Base-by-base conservation (phyloP, 2,113 vertebrate genomes). In the Halichoerus grypus region DNA sequence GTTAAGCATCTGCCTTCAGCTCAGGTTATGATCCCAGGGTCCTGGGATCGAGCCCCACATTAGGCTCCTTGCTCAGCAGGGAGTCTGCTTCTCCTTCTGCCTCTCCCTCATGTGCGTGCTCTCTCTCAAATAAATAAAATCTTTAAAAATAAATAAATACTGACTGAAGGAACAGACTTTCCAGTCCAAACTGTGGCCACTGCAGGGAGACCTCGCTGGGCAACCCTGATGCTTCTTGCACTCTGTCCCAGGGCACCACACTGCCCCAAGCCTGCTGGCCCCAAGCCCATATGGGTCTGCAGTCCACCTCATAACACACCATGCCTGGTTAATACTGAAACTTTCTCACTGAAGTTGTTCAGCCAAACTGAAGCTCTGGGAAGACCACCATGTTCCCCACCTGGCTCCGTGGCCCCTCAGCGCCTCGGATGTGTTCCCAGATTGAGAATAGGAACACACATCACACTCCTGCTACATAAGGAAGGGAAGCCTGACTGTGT, bases 121-220 rank as follows among this genome's bases (percentile, higher is more conserved):
- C 63, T 67, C 63, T 61, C 22, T 10, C 26, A 13, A 67, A 67
- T 65, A 33, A 65, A 65, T 67, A 67, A 67, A 65, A 65, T 33
- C 14, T 33, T 28, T 67, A 67, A 33, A 65, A 67, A 46, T 36
- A 36, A 79, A 49, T 21, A 89, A 67, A 49, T 26, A 85, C 36
- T 19, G 46, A 71, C n/a, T 7, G 31, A 16, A 82, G 31, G 4
- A 61, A 42, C 13, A 7, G 36, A 14, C 31, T 26, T 71, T 28
- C 33, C 36, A 8, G 42, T 15, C 15, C 83, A 55, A 89, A 57
- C 21, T 21, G 61, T 22, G 59, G 22, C 36, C 49, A 16, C 63
- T 5, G 24, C 26, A 14, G 49, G 39, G 33, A 11, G n/a, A 74
- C n/a, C 49, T 76, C 49, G 3, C 1, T 0, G 2, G 13, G n/a